Base-by-base conservation (phyloP, 2,888 invertebrate genomes). In the Hetaerina titia region DNA sequence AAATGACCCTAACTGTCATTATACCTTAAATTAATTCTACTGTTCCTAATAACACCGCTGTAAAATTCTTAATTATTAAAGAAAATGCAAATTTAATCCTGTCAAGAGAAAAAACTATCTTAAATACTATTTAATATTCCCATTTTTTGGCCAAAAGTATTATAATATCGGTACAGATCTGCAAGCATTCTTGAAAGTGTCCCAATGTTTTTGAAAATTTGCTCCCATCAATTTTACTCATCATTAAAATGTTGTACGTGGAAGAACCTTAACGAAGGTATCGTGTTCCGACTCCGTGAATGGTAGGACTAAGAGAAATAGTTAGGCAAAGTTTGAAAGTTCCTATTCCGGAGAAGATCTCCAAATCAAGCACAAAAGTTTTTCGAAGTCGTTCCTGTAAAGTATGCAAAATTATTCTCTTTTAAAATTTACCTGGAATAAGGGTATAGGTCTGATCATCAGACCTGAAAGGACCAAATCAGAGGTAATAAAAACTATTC, bases 201-300 rank as follows among this genome's bases (percentile, higher is more conserved):
- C 81, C 25, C 13, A 81, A 81, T 31, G 81, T 81, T 81, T 81
- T 81, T 45, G 25, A 81, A 81, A 81, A 81, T 81, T 6, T 81
- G 25, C 81, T 31, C 31, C 15, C 31, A 19, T 31, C n/a, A 81
- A 11, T 31, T 81, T 81, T 31, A 31, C 31, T 81, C 81, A 31
- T 81, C 25, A 31, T 81, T 81, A 9, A 81, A 81, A 81, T 81
- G 81, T 45, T 45, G 45, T 81, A 31, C 81, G 31, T 81, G 22
- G 81, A 81, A 31, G 81, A 31, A 11, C 81, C 81, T 81, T 81
- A 81, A 81, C 31, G 81, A 81, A 81, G 81, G 81, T 81, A 81
- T 81, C 81, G 81, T 81, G 81, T 81, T 81, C 81, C 81, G 81
- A 81, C 81, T 81, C 31, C 81, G 9, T 81, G 81, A 81, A 81